These are phyloP conservation scores for Myopa tessellatipennis DNA, from an alignment of 2,888 invertebrate genomes.

Conservation along the genomic window DNA sequence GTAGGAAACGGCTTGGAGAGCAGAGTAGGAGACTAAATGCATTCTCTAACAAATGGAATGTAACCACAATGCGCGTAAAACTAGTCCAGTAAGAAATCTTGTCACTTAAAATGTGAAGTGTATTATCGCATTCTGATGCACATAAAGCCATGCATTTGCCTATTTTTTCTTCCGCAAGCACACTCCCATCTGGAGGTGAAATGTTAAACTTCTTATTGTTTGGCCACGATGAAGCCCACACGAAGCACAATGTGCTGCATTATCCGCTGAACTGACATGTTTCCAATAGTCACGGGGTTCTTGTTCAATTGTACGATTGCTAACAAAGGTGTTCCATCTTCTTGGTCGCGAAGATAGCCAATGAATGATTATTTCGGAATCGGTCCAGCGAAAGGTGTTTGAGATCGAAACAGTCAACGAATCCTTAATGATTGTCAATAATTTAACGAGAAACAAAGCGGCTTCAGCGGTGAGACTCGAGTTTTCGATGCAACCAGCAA, in stretches of 20 bases:
- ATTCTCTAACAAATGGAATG: background rate
- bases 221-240: constrained; percentile 41
- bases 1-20: background rate
- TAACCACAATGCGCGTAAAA: constrained; percentile 9
- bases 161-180: constrained; percentile 1
- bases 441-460: constrained; percentile 38
- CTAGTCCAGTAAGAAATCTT: constrained; percentile 16
- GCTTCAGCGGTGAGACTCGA: constrained; percentile 5
- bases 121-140: background rate
- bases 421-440: constrained; percentile 33
- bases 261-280: constrained; percentile 42
- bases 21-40: background rate
- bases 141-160: background rate
- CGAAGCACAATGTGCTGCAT: constrained; percentile 48
- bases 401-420: constrained; percentile 34
- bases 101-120: background rate
- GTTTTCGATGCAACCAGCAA: background rate
- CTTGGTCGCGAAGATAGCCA: constrained; percentile 50
- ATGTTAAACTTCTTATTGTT: background rate
- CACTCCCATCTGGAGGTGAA: background rate
- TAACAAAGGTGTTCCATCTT: constrained; percentile 45
- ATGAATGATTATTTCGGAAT: constrained; percentile 54
- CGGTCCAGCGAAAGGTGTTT: constrained; percentile 46
- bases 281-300: constrained; percentile 45
- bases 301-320: constrained; percentile 43